Evolutionary conservation across 1,140 invertebrate species (phyloP).

Genomic region (Zaprionus africanus): DNA sequence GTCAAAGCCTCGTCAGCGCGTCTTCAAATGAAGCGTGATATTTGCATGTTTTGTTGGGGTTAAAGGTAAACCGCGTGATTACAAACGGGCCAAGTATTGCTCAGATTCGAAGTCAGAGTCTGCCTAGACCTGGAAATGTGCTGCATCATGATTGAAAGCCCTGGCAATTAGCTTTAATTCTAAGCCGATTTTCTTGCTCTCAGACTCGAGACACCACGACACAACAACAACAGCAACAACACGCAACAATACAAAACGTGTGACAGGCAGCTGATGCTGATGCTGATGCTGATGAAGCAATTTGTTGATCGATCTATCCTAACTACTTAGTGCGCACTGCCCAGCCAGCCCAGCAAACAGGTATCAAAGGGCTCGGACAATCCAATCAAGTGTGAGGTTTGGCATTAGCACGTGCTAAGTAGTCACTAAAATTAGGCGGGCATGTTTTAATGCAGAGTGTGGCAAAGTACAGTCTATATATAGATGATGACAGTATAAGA

Average conservation of each 20-base stretch:
- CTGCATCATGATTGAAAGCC: constrained; percentile 64
- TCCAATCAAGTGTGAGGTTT: constrained; percentile 67
- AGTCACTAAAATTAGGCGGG: constrained; percentile 7
- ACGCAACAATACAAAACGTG: constrained; percentile 22
- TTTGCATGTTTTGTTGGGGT: constrained; percentile 50
- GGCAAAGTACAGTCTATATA: background rate
- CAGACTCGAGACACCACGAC: constrained; percentile 14
- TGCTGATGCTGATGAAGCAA: constrained; percentile 68
- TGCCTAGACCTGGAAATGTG: constrained; percentile 47
- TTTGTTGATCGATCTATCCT: constrained; percentile 66
- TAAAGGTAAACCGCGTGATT: constrained; percentile 65
- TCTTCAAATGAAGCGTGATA: constrained; percentile 51
- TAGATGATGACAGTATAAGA: background rate
- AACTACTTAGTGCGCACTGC: constrained; percentile 13
- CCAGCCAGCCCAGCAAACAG: background rate
- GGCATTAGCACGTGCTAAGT: constrained; percentile 40
- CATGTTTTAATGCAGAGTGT: background rate
- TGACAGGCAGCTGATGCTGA: constrained; percentile 39
- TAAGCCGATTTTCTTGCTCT: constrained; percentile 66
- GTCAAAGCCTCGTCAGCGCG: constrained; percentile 46
- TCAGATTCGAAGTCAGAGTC: background rate
- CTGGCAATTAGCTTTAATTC: constrained; percentile 81
- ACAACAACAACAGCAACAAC: background rate
- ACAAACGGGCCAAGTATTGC: constrained; percentile 24
- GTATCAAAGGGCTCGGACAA: constrained; percentile 52